Evolutionary conservation across 2,888 invertebrate species (phyloP).

Genomic region (Lamellibrachia columna): DNA sequence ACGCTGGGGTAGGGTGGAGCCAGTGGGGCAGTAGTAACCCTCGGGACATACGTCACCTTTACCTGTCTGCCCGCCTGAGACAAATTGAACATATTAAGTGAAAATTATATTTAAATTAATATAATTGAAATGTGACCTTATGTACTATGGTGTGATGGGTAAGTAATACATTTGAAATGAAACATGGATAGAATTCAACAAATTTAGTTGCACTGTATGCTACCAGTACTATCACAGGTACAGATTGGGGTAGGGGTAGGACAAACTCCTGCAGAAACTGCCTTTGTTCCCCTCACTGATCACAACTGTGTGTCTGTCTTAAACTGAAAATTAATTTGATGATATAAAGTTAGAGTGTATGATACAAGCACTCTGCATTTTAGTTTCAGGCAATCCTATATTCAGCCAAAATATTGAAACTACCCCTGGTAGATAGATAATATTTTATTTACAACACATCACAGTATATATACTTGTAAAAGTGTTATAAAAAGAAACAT

Average conservation of each 20-base stretch:
- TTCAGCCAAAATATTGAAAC: background rate
- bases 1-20: conserved; percentile 54
- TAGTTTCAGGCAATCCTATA: background rate
- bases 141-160: background rate
- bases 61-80: conserved; percentile 58
- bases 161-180: background rate
- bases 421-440: background rate
- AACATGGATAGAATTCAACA: background rate
- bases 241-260: background rate
- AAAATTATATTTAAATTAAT: background rate
- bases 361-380: background rate
- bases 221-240: background rate
- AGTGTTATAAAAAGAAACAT: background rate
- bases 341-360: background rate
- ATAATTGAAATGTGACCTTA: background rate
- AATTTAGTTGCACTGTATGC: background rate
- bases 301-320: background rate
- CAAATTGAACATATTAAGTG: background rate
- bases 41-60: conserved; percentile 58
- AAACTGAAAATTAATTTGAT: background rate
- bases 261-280: background rate
- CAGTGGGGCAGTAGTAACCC: conserved; percentile 57
- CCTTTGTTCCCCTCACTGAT: background rate
- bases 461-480: background rate
- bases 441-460: background rate